Conservation (phyloP, 1,140 invertebrate species). For the Glossosoma conforme region DNA sequence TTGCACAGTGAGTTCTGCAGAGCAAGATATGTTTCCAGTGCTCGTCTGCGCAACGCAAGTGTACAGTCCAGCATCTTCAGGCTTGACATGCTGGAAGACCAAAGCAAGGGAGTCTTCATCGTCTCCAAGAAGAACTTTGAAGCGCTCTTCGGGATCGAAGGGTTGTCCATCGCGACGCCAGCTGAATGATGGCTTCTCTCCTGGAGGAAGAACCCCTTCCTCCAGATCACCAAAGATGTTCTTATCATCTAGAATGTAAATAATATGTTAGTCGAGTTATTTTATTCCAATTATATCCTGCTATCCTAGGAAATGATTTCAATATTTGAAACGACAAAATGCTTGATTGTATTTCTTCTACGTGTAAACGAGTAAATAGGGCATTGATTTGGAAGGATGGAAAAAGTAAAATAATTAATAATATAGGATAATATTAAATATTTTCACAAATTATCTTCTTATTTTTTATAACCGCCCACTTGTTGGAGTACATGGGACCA, state of each 20-base stretch:
- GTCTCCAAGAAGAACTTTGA: constrained; percentile 88
- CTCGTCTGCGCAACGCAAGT: constrained; percentile 92
- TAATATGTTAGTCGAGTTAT: no score
- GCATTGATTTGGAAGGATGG: no score
- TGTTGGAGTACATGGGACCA: no score
- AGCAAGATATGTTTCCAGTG: constrained; percentile 88
- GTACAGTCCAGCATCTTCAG: constrained; percentile 90
- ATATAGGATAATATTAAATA: no score
- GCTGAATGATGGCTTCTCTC: constrained; percentile 75
- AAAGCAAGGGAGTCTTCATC: constrained; percentile 88
- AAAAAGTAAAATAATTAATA: no score
- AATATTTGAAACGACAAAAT: no score
- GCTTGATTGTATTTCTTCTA: no score
- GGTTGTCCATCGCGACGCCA: constrained; percentile 89
- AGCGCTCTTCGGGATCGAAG: constrained; percentile 88
- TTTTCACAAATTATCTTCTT: no score
- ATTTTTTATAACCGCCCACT: no score
- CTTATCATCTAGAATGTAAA: constrained; percentile 60
- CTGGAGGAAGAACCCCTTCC: constrained; percentile 61
- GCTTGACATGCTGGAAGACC: constrained; percentile 89
- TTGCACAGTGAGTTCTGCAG: constrained; percentile 88
- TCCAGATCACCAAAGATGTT: constrained; percentile 70
- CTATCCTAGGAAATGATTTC: no score
- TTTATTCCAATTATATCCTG: no score
- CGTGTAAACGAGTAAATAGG: no score